phyloP scores from a whole-genome alignment of 1,140 invertebrate species.

The Musca domestica region DNA sequence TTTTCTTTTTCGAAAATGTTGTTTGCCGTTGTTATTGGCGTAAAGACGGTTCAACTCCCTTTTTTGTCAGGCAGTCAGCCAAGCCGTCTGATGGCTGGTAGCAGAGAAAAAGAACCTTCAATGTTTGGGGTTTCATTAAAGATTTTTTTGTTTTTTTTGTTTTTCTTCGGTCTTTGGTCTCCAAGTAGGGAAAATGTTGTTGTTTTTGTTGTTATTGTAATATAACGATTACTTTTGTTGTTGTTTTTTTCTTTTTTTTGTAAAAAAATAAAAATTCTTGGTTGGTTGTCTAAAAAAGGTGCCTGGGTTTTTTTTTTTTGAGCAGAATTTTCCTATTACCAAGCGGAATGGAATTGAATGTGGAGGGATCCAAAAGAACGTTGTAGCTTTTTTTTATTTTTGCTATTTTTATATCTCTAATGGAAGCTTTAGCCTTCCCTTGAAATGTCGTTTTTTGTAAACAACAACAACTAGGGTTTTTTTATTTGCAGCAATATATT shows the following conservation, averaged over 20 bases:
- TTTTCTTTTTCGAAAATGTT: conserved; percentile 3
- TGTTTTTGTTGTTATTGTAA: neutral
- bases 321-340: too few species aligned
- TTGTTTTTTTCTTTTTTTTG: conserved; percentile 14
- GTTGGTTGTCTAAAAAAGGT: neutral
- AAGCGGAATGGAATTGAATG: too few species aligned
- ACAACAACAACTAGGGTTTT: neutral
- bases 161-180: neutral
- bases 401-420: neutral
- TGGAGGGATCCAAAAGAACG: too few species aligned
- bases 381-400: too few species aligned
- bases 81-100: too few species aligned
- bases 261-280: conserved; percentile 12
- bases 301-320: too few species aligned
- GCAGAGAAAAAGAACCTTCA: neutral
- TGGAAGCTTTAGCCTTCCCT: conserved; percentile 9
- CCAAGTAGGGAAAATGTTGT: neutral
- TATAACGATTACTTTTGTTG: conserved; percentile 17
- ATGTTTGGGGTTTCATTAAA: conserved; percentile 1
- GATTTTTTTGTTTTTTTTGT: neutral
- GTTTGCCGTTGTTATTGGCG: neutral
- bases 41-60: neutral
- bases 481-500: conserved; percentile 5
- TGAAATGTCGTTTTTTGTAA: conserved; percentile 7
- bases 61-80: too few species aligned